Evolutionary conservation across 2,888 invertebrate genomes (phyloP).

Genomic region (Archips xylosteana): DNA sequence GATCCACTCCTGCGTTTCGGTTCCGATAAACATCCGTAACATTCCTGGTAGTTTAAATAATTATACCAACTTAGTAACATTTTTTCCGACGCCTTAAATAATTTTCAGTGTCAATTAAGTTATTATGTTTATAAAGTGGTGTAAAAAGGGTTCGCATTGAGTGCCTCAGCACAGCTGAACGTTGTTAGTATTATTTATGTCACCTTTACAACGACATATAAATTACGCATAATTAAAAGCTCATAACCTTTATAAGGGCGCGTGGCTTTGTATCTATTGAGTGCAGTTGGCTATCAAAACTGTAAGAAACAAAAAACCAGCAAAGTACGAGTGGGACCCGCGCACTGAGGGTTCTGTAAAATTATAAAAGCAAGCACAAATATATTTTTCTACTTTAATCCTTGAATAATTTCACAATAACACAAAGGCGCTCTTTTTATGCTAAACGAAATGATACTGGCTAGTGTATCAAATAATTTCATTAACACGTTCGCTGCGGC

Average conservation of each 20-base stretch:
- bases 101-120: slow-evolving; percentile 32
- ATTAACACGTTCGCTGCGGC: too few relatives aligned
- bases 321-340: neutral
- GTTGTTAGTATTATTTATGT: slow-evolving; percentile 19
- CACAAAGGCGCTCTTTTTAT: too few relatives aligned
- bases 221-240: slow-evolving; percentile 36
- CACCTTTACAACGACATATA: slow-evolving; percentile 20
- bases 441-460: too few relatives aligned
- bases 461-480: too few relatives aligned
- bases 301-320: neutral
- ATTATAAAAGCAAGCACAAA: too few relatives aligned
- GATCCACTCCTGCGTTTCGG: too few relatives aligned
- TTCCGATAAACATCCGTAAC: too few relatives aligned
- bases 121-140: slow-evolving; percentile 7
- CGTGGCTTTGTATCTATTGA: neutral
- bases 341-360: neutral
- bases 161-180: neutral
- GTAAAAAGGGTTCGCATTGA: neutral
- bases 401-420: too few relatives aligned
- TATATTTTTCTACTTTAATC: too few relatives aligned
- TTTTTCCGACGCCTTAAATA: slow-evolving; percentile 16
- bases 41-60: too few relatives aligned
- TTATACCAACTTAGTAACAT: too few relatives aligned
- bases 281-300: neutral
- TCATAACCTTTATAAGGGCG: slow-evolving; percentile 30